phyloP scores from a whole-genome alignment of 2,113 vertebrate genomes.

The Marmota monax region DNA sequence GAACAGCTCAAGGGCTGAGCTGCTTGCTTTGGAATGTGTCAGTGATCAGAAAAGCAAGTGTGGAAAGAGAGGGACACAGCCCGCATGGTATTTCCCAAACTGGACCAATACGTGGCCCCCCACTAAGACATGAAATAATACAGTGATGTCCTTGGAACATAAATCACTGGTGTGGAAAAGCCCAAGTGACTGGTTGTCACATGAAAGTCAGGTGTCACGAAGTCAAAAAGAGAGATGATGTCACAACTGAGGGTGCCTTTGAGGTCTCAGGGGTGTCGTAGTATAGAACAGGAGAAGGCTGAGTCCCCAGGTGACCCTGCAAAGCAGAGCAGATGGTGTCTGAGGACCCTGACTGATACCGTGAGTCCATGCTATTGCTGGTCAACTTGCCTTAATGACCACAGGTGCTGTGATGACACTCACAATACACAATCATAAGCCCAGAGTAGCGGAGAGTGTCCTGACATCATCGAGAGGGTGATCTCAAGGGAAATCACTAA shows the following conservation, averaged over 20 bases:
- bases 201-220: rapidly evolving
- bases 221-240: no score
- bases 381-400: no score
- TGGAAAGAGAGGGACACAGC: background rate
- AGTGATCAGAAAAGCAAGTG: background rate
- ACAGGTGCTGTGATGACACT: background rate
- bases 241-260: rapidly evolving
- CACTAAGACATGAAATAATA: background rate
- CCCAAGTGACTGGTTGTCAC: no score
- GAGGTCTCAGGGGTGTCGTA: background rate
- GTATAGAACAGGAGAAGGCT: no score
- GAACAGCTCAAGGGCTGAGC: background rate
- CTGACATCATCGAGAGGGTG: rapidly evolving
- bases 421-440: background rate
- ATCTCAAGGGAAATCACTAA: background rate
- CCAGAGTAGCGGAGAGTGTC: background rate
- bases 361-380: background rate
- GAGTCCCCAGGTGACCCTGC: background rate
- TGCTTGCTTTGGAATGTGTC: background rate
- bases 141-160: background rate
- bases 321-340: background rate
- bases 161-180: no score
- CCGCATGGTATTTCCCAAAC: rapidly evolving
- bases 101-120: rapidly evolving
- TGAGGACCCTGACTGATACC: no score